Percentiles rank a stretch among this genome's conserved stretches.
phyloP scores from a whole-genome alignment of 2,113 vertebrate genomes.

The Paramisgurnus dabryanus region DNA sequence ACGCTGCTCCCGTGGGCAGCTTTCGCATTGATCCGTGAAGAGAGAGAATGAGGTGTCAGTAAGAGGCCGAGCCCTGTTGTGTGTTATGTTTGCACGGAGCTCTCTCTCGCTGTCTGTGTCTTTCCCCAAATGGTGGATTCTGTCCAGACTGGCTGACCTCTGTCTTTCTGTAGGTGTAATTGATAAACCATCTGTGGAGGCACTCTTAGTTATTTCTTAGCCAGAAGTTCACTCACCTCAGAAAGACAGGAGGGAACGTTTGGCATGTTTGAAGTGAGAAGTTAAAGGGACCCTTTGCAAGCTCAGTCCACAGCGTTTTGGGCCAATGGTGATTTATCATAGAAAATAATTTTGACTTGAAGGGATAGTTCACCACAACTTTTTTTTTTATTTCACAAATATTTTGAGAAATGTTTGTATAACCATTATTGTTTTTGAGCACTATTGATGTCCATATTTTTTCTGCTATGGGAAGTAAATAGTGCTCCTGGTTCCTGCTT shows the following conservation, averaged over 20 bases:
- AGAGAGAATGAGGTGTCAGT: constrained; percentile 31
- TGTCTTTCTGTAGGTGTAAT: constrained; percentile 29
- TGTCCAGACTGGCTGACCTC: constrained; percentile 30
- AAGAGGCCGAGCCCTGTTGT: background rate
- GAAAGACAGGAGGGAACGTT: background rate
- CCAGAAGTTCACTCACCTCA: constrained; percentile 18
- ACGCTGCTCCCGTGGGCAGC: constrained; percentile 19
- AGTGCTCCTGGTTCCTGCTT: too few species aligned
- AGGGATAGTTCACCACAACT: too few species aligned
- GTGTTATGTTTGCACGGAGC: constrained; percentile 16
- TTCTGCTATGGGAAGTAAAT: too few species aligned
- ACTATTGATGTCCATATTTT: too few species aligned
- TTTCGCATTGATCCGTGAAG: constrained; percentile 26
- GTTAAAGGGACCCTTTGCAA: too few species aligned
- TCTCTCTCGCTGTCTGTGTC: constrained; percentile 23
- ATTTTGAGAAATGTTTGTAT: too few species aligned
- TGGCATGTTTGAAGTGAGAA: too few species aligned
- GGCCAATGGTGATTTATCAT: too few species aligned
- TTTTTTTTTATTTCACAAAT: too few species aligned
- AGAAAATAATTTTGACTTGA: too few species aligned
- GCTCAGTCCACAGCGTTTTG: too few species aligned
- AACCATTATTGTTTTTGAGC: too few species aligned
- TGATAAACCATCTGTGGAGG: constrained; percentile 28
- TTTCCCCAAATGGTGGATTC: constrained; percentile 33
- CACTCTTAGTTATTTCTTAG: background rate